Evolutionary conservation across 2,888 invertebrate genomes (phyloP).

Genomic region (Amblyteles armatorius): DNA sequence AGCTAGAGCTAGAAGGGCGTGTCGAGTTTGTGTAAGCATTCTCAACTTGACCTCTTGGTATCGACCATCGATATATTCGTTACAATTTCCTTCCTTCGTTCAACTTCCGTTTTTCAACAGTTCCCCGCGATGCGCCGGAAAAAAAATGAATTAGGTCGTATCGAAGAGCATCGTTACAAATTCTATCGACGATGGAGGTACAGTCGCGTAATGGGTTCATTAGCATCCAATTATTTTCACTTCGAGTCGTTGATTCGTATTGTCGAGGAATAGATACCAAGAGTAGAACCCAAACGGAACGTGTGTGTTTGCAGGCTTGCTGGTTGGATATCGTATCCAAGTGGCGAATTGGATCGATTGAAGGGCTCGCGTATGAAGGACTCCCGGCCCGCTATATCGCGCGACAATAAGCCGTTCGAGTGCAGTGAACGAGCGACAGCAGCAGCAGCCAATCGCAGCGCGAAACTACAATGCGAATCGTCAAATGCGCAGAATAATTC

Average conservation of each 20-base stretch:
- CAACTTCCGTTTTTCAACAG: background rate
- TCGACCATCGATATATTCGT: background rate
- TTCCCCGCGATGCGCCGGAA: background rate
- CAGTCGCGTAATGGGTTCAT: conserved; percentile 73
- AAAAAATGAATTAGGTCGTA: conserved; percentile 62
- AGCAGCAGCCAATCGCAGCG: background rate
- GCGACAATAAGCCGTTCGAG: conserved; percentile 53
- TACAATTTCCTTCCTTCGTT: background rate
- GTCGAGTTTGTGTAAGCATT: background rate
- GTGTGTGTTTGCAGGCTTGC: background rate
- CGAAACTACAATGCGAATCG: conserved; percentile 6
- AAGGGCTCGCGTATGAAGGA: conserved; percentile 46
- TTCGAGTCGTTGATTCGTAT: conserved; percentile 71
- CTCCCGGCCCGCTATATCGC: conserved; percentile 29
- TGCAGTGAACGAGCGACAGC: conserved; percentile 30
- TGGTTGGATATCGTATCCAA: conserved; percentile 32
- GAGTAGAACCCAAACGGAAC: conserved; percentile 8
- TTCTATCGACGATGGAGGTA: conserved; percentile 23
- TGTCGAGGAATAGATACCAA: conserved; percentile 30
- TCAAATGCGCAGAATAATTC: conserved; percentile 33
- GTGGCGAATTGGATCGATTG: conserved; percentile 56
- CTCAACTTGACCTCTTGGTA: background rate
- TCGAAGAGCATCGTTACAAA: conserved; percentile 31
- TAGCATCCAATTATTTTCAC: conserved; percentile 81
- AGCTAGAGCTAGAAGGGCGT: background rate